Evolutionary conservation across 2,888 invertebrate species (phyloP), one percentile per base, ranked within the genome.

Genomic region (Drosophila paranaensis): DNA sequence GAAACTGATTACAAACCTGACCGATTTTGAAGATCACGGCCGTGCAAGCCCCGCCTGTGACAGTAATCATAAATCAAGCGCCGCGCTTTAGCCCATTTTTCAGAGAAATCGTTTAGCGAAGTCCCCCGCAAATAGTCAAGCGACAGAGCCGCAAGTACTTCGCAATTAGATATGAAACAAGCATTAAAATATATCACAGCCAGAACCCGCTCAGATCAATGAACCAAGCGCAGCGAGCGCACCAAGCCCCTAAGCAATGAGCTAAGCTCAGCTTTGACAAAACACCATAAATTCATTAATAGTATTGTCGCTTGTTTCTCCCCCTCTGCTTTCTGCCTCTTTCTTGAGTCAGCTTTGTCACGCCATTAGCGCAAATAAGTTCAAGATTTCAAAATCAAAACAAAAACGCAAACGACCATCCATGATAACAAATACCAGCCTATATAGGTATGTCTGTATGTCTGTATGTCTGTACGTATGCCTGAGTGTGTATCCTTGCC

Each of bases 201-300:
- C 63, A 75, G 74, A 75, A 87, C 56, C 51, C 63, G 50, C 56
- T 54, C 60, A 54, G 83, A 83, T 70, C 83, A 88, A 77, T 88
- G 83, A 84, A 84, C 83, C 79, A 56, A 43, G 66, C 68, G 68
- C 60, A 78, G 57, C 74, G 62, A 70, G 82, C 85, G 65, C 61
- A 83, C 57, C 81, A 76, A 71, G 79, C 85, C 76, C 68, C 80
- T 64, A 62, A 51, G 55, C 42, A 20, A 43, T 35, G n/a, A 43
- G 42, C 20, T 39, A 45, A 54, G 54, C 39, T 40, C 48, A 48
- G 61, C 55, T 72, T 46, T 62, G 53, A 20, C 53, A 48, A 53
- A 88, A 85, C 82, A 86, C 60, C 76, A 79, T 60, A 70, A 84
- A 81, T 66, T 77, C 89, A 79, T 89, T 87, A 86, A 77, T 66